These are phyloP conservation scores for Lasioglossum morio DNA, from an alignment of 2,888 invertebrate species.

Conservation along the genomic window DNA sequence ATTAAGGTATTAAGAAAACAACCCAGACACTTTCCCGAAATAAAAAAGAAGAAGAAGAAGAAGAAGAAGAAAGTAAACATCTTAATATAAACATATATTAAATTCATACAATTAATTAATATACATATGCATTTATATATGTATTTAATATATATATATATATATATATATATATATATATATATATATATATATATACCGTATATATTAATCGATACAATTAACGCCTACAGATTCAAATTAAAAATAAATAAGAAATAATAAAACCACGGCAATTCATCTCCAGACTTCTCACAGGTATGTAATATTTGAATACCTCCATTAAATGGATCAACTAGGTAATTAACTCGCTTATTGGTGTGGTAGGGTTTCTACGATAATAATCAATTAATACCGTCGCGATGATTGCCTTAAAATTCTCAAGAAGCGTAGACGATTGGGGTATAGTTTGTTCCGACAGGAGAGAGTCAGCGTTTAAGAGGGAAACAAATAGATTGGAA, in stretches of 20 bases:
- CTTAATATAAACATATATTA: slow-evolving; percentile 62
- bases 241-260: slow-evolving; percentile 60
- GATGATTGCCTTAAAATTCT: slow-evolving; percentile 49
- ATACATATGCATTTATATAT: slow-evolving; percentile 50
- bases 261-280: slow-evolving; percentile 46
- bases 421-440: slow-evolving; percentile 50
- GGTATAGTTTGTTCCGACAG: slow-evolving; percentile 34
- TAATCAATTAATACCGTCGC: slow-evolving; percentile 56
- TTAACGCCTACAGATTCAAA: slow-evolving; percentile 51
- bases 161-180: slow-evolving; percentile 33
- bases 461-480: slow-evolving; percentile 23
- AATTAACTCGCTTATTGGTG: slow-evolving; percentile 49
- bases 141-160: slow-evolving; percentile 13
- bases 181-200: slow-evolving; percentile 60
- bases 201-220: slow-evolving; percentile 60
- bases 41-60: slow-evolving; percentile 51
- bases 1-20: slow-evolving; percentile 56
- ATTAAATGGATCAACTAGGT: slow-evolving; percentile 50
- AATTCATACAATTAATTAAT: slow-evolving; percentile 62
- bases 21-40: slow-evolving; percentile 50
- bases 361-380: slow-evolving; percentile 34
- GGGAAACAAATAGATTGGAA: not conserved
- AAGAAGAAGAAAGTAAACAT: slow-evolving; percentile 49
- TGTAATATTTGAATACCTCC: slow-evolving; percentile 47
- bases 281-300: slow-evolving; percentile 45